phyloP scores from a whole-genome alignment of 2,888 invertebrate species.

The Xestia c-nigrum region DNA sequence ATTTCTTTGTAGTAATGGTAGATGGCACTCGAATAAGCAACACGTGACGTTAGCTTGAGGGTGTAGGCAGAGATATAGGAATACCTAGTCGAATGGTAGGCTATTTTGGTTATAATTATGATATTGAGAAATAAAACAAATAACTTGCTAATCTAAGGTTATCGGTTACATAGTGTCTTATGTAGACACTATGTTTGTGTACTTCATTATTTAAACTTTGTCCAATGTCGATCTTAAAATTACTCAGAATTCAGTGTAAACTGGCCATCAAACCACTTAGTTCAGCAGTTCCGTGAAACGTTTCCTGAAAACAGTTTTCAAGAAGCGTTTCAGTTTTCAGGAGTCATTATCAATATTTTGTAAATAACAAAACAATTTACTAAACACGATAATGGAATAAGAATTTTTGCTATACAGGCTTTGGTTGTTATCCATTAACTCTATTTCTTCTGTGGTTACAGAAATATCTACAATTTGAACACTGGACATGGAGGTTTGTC shows the following conservation, averaged over 20 bases:
- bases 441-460: not conserved
- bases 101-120: not conserved
- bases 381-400: not conserved
- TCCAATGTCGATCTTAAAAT: not conserved
- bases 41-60: accelerated
- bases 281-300: not conserved
- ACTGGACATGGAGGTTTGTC: not conserved
- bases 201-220: not conserved
- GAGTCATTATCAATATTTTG: not conserved
- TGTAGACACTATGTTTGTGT: no score
- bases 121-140: not conserved
- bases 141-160: not conserved
- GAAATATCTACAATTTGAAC: not conserved
- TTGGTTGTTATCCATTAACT: not conserved
- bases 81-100: not conserved
- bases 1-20: constrained; percentile 34
- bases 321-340: not conserved
- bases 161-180: not conserved
- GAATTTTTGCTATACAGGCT: no score
- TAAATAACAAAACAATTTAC: not conserved
- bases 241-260: not conserved
- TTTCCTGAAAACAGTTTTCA: not conserved
- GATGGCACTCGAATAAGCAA: constrained; percentile 52
- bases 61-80: not conserved
- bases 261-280: not conserved